A percentile compares a stretch with the other conserved stretches of the same genome.
Evolutionary conservation across 2,113 vertebrate species (phyloP).

Genomic region (Corydoras maculifer): DNA sequence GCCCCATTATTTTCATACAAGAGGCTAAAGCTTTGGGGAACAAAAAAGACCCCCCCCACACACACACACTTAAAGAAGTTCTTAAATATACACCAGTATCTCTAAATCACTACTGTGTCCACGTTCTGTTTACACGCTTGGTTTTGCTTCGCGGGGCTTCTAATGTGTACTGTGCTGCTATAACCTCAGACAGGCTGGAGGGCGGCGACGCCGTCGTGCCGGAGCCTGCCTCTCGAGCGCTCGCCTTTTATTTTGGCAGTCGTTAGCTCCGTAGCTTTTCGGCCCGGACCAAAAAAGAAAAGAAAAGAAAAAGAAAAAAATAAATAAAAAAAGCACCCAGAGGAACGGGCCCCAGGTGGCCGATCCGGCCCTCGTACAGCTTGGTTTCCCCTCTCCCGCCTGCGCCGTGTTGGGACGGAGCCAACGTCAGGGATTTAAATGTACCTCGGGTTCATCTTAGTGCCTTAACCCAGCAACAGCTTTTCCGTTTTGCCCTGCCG

Average conservation of each 20-base stretch:
- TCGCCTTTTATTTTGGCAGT: constrained; percentile 47
- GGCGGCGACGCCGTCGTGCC: constrained; percentile 1
- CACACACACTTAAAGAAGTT: no score
- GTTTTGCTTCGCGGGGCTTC: constrained; percentile 31
- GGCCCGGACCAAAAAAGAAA: constrained; percentile 39
- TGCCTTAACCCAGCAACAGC: constrained; percentile 74
- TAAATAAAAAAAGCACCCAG: background rate
- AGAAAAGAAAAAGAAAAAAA: constrained; percentile 43
- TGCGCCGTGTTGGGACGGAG: constrained; percentile 67
- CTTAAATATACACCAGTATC: constrained; percentile 64
- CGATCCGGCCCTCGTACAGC: constrained; percentile 41
- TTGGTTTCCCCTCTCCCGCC: constrained; percentile 54
- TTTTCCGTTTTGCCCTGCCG: constrained; percentile 51
- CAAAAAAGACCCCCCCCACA: no score
- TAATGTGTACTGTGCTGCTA: constrained; percentile 58
- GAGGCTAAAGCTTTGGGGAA: background rate
- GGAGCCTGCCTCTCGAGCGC: constrained; percentile 46
- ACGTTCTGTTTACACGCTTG: constrained; percentile 19
- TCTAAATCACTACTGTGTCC: constrained; percentile 39
- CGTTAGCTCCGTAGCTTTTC: constrained; percentile 47
- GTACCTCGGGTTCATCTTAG: constrained; percentile 78
- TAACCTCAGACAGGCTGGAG: constrained; percentile 49
- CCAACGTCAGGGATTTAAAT: constrained; percentile 73
- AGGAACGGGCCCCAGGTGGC: constrained; percentile 39
- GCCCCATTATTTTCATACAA: no score